Percentiles rank a stretch among this genome's conserved stretches.
Evolutionary conservation across 2,797 vertebrate genomes (phyloP).

Genomic region (Squalus acanthias): DNA sequence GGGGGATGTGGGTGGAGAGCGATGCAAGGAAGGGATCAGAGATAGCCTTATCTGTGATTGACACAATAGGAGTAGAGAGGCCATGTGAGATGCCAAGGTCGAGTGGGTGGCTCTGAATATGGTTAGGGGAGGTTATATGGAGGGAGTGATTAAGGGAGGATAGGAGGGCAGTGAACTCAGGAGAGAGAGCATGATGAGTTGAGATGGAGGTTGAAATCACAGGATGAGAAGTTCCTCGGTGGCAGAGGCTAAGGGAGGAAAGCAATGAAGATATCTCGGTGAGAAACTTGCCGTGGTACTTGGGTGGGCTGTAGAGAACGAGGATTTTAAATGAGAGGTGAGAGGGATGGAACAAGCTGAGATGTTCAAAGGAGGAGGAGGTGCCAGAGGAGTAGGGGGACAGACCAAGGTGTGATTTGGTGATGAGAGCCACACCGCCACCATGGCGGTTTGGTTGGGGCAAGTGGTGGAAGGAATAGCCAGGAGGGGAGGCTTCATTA

Average conservation of each 20-base stretch:
- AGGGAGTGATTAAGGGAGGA: neutral
- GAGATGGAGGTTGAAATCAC: neutral
- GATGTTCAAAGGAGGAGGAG: too few species aligned
- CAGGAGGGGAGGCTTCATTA: too few species aligned
- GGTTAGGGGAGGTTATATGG: neutral
- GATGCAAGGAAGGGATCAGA: neutral
- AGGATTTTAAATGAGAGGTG: too few species aligned
- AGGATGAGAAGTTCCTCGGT: neutral
- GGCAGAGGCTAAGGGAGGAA: neutral
- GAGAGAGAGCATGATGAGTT: neutral
- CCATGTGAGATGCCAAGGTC: neutral
- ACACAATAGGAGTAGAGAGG: neutral
- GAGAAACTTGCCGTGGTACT: neutral
- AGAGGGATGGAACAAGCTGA: too few species aligned
- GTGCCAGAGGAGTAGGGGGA: too few species aligned
- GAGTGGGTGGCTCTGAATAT: neutral
- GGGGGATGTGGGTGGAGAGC: neutral
- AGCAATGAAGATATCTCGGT: neutral
- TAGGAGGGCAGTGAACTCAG: neutral
- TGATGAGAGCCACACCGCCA: too few species aligned
- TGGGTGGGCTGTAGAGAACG: neutral
- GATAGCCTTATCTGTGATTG: neutral
- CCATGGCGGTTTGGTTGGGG: too few species aligned
- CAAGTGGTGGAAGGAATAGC: too few species aligned
- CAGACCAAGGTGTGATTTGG: too few species aligned